Evolutionary conservation across 2,113 vertebrate species (phyloP), one percentile per base, ranked within the genome.

Genomic region (Corynorhinus townsendii): DNA sequence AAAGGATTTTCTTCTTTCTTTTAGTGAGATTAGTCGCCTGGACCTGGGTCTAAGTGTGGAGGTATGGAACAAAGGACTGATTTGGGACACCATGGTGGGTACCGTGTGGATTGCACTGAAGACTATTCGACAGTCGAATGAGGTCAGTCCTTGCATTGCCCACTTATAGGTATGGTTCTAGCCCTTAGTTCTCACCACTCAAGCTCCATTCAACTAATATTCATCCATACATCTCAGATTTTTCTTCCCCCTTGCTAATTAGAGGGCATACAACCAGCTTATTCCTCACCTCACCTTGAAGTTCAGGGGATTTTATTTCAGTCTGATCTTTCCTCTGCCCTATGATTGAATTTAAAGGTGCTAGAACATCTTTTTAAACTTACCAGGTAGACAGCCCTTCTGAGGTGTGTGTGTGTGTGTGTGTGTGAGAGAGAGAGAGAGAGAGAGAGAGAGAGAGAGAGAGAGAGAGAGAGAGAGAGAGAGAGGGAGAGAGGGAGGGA

Each of bases 21-120:
- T 77, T 97, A 99, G 99, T 97, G 99, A 99, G 98, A 99, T 99
- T 98, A 99, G 97, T 98, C 99, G 98, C 12, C 97, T 99, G 98
- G 99, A 99, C 97, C 98, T 99, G 35, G 99, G 99, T 75, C 98
- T 99, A n/a, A 99, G 99, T 73, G 99, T 99, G 89, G 99, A 99
- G 96, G 99, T 99, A 52, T 99, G 99, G 99, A 99, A 99, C 98
- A 99, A 99, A 98, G 99, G 99, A 33, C 98, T 99, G 83, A 99
- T 99, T 97, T 99, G 99, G 99, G 99, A 99, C 98, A 99, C 99
- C 10, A 99, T 99, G 99, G 98, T 99, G 96, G 99, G 99, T 40
- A 99, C 99, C 0, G 97, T 99, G 73, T 99, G 99, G 99, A 99
- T 99, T 88, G 99, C 99, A 49, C 98, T 99, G 85, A 99, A 99